Base-by-base conservation (phyloP, 2,888 invertebrate species). In the Thymelicus sylvestris region DNA sequence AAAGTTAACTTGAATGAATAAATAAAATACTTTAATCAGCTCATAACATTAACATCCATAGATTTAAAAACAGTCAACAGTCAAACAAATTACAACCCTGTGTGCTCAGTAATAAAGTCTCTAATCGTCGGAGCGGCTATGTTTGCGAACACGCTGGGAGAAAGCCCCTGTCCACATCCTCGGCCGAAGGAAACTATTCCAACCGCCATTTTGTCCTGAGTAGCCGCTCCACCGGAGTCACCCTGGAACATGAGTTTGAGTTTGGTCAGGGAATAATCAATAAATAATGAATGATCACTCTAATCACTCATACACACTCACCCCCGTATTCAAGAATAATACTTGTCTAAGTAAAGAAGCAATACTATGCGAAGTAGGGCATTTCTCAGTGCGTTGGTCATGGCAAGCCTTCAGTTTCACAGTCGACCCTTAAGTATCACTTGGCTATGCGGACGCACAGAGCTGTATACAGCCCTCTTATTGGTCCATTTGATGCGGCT, bases 181-280 rank as follows among this genome's bases (percentile, higher is more conserved):
- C 87, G 80, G 0, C 88, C 87, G 66, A 82, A 88, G 0, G 89
- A 89, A 5, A 86, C 85, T 24, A 89, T 85, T 4, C 88, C 90
- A 0, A 87, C 82, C 0, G 85, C 88, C 74, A 83, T 73, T 0
- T 83, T 85, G 50, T 88, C 84, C 64, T 87, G 85, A 0, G 84
- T 80, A 0, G 86, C 88, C 0, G 87, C 83, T 5, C 89, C 88
- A 4, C 89, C 89, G 0, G 88, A 86, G 63, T 89, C 87, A 71
- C 87, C 87, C 88, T 88, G 78, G 52, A 55, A 66, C 19, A 55
- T 12, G 44, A 60, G 2, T 57, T 65, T 55, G 44, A 69, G 5
- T 67, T 50, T n/a, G 48, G 41, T 10, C 19, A 19, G 55, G 31
- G 31, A 5, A 31, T 31, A 31, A 31, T 31, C 31, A 31, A 31